A percentile compares a stretch with the other conserved stretches of the same genome.
Conservation (phyloP, 1,140 invertebrate genomes). For the Eumaeus atala region DNA sequence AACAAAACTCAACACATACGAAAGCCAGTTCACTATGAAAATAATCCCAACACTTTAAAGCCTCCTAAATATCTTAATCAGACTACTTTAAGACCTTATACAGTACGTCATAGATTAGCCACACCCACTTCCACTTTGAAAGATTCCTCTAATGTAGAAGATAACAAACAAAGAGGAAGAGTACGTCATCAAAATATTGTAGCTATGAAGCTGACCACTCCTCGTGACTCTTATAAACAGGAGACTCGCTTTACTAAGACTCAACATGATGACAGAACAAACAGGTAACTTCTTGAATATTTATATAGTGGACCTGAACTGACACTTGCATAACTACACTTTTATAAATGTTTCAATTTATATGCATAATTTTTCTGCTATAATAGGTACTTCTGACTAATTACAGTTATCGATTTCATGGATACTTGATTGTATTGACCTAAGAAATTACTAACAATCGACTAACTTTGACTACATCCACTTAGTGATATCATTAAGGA, state of each 20-base stretch:
- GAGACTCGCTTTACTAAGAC: slow-evolving; percentile 67
- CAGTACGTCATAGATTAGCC: slow-evolving; percentile 67
- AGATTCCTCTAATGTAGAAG: slow-evolving; percentile 17
- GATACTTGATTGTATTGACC: slow-evolving; percentile 1
- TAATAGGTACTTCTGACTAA: slow-evolving; percentile 2
- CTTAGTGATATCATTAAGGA: too few species aligned
- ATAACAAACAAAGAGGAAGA: slow-evolving; percentile 43
- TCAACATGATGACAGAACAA: slow-evolving; percentile 69
- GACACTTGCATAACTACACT: slow-evolving; percentile 9
- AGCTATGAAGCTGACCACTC: slow-evolving; percentile 52
- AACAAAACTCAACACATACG: slow-evolving; percentile 49
- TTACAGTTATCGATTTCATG: not conserved
- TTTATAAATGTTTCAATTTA: not conserved
- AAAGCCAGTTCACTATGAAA: slow-evolving; percentile 39
- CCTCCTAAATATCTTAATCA: slow-evolving; percentile 68
- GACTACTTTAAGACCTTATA: slow-evolving; percentile 70
- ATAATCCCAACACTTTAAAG: slow-evolving; percentile 44
- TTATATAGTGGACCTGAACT: slow-evolving; percentile 7
- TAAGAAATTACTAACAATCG: not conserved
- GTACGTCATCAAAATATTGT: slow-evolving; percentile 51
- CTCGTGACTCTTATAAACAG: slow-evolving; percentile 58
- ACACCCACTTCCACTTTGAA: slow-evolving; percentile 47
- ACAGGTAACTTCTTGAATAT: slow-evolving; percentile 57
- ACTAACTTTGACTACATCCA: too few species aligned
- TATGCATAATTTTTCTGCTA: too few species aligned